phyloP scores from a whole-genome alignment of 2,888 invertebrate genomes.

The Heteromyza rotundicornis region DNA sequence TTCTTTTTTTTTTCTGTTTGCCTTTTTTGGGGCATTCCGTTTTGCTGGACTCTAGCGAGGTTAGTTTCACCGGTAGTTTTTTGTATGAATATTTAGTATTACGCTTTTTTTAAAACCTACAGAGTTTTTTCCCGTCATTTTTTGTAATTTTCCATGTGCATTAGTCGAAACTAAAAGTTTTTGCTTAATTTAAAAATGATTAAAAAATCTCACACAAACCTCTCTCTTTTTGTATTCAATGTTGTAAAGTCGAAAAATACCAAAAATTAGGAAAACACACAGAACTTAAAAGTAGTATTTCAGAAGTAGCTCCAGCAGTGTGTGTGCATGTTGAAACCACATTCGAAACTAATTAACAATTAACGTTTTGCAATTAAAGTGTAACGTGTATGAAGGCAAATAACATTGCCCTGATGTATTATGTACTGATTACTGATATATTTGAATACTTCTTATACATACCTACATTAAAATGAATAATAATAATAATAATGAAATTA shows the following conservation, averaged over 20 bases:
- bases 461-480: conserved; percentile 22
- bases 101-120: conserved; percentile 1
- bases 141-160: conserved; percentile 45
- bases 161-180: conserved; percentile 56
- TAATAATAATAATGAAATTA: too few relatives aligned
- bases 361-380: background rate
- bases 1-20: too few relatives aligned
- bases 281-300: conserved; percentile 27
- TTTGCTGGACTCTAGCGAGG: background rate
- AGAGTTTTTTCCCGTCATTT: conserved; percentile 14
- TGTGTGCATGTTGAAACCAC: background rate
- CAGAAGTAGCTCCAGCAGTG: conserved; percentile 22
- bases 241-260: conserved; percentile 39
- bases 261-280: conserved; percentile 24
- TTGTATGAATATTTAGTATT: conserved; percentile 11
- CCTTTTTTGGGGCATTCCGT: background rate
- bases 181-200: conserved; percentile 13
- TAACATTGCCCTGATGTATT: conserved; percentile 33
- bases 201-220: too few relatives aligned
- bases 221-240: conserved; percentile 29
- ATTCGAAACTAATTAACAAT: background rate
- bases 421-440: conserved; percentile 47
- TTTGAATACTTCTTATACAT: conserved; percentile 49
- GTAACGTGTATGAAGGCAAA: background rate
- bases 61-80: background rate